phyloP scores from a whole-genome alignment of 2,113 vertebrate species.

The Nanorana parkeri region DNA sequence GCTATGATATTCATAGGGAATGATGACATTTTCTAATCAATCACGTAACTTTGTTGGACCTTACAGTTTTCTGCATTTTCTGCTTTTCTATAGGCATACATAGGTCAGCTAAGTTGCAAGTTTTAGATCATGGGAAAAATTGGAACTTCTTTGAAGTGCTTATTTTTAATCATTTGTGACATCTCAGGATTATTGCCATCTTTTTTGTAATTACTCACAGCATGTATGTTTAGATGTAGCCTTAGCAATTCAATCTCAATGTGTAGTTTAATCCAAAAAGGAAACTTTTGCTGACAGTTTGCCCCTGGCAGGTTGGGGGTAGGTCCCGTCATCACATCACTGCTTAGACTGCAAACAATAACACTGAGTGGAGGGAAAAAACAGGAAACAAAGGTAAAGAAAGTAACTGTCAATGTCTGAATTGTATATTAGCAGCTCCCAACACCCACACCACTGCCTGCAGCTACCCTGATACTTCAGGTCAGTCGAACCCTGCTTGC shows the following conservation, averaged over 20 bases:
- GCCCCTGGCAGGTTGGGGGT: slow-evolving; percentile 4
- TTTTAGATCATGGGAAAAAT: no score
- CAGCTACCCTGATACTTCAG: neutral
- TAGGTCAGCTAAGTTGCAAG: no score
- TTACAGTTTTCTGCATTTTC: neutral
- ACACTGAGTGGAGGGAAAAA: slow-evolving; percentile 16
- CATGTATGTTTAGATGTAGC: no score
- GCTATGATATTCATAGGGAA: no score
- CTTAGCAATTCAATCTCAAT: neutral
- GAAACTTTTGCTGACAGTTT: slow-evolving; percentile 17
- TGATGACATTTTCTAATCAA: no score
- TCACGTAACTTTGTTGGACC: no score
- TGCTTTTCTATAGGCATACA: no score
- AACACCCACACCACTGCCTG: slow-evolving; percentile 1
- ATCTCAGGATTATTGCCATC: no score
- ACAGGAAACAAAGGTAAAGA: slow-evolving; percentile 27
- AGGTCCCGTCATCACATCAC: slow-evolving; percentile 7
- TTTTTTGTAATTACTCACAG: no score
- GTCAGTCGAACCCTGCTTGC: neutral
- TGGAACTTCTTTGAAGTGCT: no score
- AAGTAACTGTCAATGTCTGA: slow-evolving; percentile 27
- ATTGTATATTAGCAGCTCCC: slow-evolving; percentile 25
- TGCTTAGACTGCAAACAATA: slow-evolving; percentile 27
- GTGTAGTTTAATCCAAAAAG: neutral
- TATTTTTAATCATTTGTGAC: no score